Evolutionary conservation across 23 tunicate genomes (phyloP).

Genomic region (Clavelina lepadiformis): DNA sequence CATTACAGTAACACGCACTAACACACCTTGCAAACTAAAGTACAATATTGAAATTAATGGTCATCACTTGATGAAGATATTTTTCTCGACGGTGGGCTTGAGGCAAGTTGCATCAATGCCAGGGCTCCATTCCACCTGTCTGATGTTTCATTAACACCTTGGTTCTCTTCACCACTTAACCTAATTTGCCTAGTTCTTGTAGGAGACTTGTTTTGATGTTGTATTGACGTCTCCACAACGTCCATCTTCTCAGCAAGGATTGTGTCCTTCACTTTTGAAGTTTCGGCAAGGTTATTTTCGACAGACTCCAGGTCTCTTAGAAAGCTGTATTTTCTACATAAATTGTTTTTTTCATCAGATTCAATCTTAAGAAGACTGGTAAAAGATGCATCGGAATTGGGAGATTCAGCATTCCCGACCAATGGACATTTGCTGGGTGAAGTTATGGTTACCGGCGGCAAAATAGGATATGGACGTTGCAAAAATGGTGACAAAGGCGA

Average conservation of each 20-base stretch:
- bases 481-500: background rate
- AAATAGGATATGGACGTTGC: constrained; percentile 11
- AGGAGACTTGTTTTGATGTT: too few species aligned
- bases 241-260: too few species aligned
- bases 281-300: too few species aligned
- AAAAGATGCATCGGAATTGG: background rate
- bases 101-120: constrained; percentile 80
- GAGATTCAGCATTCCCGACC: background rate
- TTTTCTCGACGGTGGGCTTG: constrained; percentile 70
- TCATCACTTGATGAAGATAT: background rate
- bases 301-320: constrained; percentile 49
- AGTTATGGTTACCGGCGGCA: constrained; percentile 15
- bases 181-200: too few species aligned
- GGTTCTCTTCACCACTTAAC: too few species aligned
- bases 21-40: too few species aligned
- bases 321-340: constrained; percentile 30
- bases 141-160: constrained; percentile 26
- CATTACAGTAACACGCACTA: too few species aligned
- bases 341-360: background rate
- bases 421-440: constrained; percentile 15
- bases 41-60: too few species aligned
- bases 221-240: too few species aligned
- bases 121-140: constrained; percentile 80
- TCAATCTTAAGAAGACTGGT: background rate
- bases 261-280: too few species aligned